Conservation (phyloP, 2,113 vertebrate species). For the Orcinus orca region DNA sequence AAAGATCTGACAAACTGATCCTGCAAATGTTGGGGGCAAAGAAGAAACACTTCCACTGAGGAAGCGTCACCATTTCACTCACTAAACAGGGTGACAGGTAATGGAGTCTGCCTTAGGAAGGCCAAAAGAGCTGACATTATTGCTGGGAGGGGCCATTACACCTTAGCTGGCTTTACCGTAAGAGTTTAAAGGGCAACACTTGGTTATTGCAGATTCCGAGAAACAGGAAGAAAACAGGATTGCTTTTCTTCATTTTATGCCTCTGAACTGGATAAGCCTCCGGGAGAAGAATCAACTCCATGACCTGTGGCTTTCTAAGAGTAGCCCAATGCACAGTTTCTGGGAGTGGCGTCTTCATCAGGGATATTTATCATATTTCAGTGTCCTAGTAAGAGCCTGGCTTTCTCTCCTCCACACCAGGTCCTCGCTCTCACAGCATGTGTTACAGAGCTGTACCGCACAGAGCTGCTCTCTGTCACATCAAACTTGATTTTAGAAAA, state of each 20-base stretch:
- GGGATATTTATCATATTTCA: background rate
- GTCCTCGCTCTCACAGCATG: background rate
- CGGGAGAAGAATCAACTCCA: background rate
- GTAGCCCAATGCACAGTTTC: background rate
- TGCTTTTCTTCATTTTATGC: background rate
- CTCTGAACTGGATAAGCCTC: background rate
- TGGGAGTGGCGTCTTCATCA: background rate
- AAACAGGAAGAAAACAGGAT: background rate
- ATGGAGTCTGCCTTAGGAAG: background rate
- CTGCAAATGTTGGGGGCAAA: background rate
- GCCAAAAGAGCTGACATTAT: background rate
- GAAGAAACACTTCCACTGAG: background rate
- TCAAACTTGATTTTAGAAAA: background rate
- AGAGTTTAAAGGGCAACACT: background rate
- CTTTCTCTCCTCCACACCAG: background rate
- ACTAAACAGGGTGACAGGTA: background rate
- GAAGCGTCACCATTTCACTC: background rate
- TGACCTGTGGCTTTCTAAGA: background rate
- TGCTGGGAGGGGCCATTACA: background rate
- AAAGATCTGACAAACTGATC: background rate
- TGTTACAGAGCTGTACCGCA: background rate
- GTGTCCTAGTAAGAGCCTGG: background rate
- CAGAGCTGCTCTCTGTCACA: background rate
- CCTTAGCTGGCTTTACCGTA: background rate
- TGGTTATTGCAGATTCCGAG: background rate